Evolutionary conservation across 2,797 vertebrate genomes (phyloP), one percentile per base, ranked within the genome.

Genomic region (Lepidocolaptes lacrymiger): DNA sequence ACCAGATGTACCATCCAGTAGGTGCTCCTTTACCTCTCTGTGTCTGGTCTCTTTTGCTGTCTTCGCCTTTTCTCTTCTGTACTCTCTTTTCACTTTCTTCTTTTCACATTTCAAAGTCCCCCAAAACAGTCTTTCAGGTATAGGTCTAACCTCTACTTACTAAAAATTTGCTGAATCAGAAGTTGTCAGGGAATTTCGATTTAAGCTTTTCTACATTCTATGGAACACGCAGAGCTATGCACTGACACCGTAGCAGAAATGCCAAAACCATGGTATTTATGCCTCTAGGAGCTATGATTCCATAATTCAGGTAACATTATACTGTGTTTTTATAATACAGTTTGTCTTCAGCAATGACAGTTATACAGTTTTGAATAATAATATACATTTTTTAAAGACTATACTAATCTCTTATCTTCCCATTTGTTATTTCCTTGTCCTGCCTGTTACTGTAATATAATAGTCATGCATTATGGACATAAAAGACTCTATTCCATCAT

Each of bases 331-430:
- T 95, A 88, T 76, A 94, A 93, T 76, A 82, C 8, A 78, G 67
- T 95, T 96, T 95, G 78, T 95, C 93, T 96, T 96, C 85, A 87
- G 80, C 68, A 94, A 85, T 93, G 94, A 95, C 93, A 91, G 94
- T 91, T 96, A 96, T 44, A 90, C 55, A 90, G 85, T 95, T 93
- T 73, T 93, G 89, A 96, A 85, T 94, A 96, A 90, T 86, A 96
- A 94, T 32, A 96, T 89, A 88, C 41, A 81, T 96, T 96, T 95
- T 89, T 90, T 17, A 68, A 93, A 91, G 81, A 93, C 87, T 94
- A 52, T 62, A 93, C 84, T 91, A 86, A 96, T 92, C 83, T 93
- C 83, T 94, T 95, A 91, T 87, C 84, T 89, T 81, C 39, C 37
- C 83, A 95, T 93, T 95, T 89, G 67, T 91, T 97, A 94, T 76